Evolutionary conservation across 1,140 invertebrate genomes (phyloP), one percentile per base, ranked within the genome.

Genomic region (Grapholita molesta): DNA sequence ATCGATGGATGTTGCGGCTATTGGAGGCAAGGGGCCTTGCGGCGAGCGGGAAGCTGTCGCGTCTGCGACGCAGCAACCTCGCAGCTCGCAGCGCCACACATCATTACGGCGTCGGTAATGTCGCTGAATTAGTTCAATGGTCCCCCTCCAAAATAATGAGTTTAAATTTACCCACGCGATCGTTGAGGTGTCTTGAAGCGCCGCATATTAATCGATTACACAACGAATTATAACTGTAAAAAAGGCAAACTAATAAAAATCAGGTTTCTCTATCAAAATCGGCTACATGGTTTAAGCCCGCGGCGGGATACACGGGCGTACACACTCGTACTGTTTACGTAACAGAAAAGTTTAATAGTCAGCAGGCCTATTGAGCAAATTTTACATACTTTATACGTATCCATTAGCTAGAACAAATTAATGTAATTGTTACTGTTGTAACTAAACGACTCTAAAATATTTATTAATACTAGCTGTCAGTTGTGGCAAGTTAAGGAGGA

Each of bases 81-180:
- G 53, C 23, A n/a, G 48, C 21, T 38, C 35, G 48, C 48, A 5
- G 48, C 21, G 23, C 18, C 15, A 2, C 42, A 48, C 18, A n/a
- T 21, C 18, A 48, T 23, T 7, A 53, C 15, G 11, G 11, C 48
- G 24, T 3, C 53, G 53, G 28, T 61, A 61, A 61, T 61, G 55
- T 61, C 25, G n/a, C 55, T 61, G 25, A 61, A 61, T 61, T 28
- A 61, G 25, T 61, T 61, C 15, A 28, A 28, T 61, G 55, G n/a
- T 15, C 11, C 25, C 24, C 25, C 24, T 61, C 25, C 55, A 57
- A 15, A 15, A 61, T 28, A 30, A 32, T 61, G 12, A 57, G 9
- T 57, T 57, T 25, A 57, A 57, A 25, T 57, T 25, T 57, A 23
- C 53, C 23, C 53, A 57, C 53, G 24, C 53, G 24, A 3, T 57